Conservation (phyloP, 2,888 invertebrate species). For the Timema podura region DNA sequence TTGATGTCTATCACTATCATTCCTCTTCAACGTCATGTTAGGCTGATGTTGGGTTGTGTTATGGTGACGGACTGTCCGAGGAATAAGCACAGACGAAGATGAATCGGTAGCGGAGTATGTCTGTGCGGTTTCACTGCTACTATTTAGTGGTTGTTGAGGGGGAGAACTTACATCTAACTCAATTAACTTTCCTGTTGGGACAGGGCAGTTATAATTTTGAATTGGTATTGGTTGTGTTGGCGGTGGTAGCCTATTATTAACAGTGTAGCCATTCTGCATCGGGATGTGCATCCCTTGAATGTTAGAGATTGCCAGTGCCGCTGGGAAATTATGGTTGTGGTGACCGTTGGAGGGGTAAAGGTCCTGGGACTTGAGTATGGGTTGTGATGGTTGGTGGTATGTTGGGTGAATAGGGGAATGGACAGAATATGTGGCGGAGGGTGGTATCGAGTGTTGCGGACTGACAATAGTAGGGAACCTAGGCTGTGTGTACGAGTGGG, state of each 20-base stretch:
- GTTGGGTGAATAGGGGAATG: constrained; percentile 23
- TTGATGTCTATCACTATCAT: constrained; percentile 31
- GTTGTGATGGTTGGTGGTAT: constrained; percentile 19
- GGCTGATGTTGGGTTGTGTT: constrained; percentile 12
- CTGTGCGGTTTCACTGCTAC: constrained; percentile 23
- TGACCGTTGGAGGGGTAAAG: constrained; percentile 30
- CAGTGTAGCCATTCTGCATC: constrained; percentile 27
- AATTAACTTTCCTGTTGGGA: constrained; percentile 65
- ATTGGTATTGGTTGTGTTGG: constrained; percentile 8
- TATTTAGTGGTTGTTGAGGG: constrained; percentile 7
- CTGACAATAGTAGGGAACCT: constrained; percentile 25
- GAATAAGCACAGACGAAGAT: constrained; percentile 23
- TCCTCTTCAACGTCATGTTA: background rate
- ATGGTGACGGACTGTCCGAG: constrained; percentile 21
- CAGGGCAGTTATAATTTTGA: constrained; percentile 39
- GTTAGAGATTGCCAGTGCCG: background rate
- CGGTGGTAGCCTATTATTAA: constrained; percentile 17
- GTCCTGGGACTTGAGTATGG: constrained; percentile 32
- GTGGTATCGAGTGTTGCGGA: constrained; percentile 29
- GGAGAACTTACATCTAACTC: constrained; percentile 46
- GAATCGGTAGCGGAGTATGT: constrained; percentile 24
- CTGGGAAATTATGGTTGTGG: constrained; percentile 26
- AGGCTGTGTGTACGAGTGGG: constrained; percentile 25
- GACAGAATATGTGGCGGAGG: constrained; percentile 21
- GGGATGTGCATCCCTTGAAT: constrained; percentile 11